Conservation (phyloP, 2,888 invertebrate genomes). For the Seira sanloemensis region DNA sequence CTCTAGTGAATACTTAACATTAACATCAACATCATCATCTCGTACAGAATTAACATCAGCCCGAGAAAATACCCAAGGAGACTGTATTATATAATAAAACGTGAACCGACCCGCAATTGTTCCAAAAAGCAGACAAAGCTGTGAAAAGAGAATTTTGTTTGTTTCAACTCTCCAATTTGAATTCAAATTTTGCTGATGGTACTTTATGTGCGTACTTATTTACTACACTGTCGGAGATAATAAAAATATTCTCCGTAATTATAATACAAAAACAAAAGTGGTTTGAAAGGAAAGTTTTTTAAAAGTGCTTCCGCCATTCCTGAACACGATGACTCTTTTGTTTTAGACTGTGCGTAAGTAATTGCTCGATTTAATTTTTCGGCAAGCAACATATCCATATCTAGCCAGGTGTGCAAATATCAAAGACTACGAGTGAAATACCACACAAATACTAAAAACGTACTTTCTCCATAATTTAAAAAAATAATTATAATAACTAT, state of each 20-base stretch:
- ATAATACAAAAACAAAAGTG: not conserved
- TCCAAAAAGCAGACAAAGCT: not conserved
- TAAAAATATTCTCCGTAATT: not conserved
- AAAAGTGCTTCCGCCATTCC: not conserved
- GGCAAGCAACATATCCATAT: not conserved
- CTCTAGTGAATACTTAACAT: constrained; percentile 25
- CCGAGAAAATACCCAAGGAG: not conserved
- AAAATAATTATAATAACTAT: not conserved
- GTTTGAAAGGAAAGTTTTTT: not conserved
- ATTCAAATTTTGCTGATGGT: not conserved
- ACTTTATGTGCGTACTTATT: no score
- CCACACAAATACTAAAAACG: no score
- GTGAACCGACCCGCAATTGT: not conserved
- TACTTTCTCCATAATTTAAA: not conserved
- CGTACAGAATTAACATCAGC: constrained; percentile 10
- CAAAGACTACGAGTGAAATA: not conserved
- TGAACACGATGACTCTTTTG: not conserved
- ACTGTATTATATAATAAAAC: not conserved
- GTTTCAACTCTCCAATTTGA: not conserved
- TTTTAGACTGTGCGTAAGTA: not conserved
- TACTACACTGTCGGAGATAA: not conserved
- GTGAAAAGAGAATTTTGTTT: not conserved
- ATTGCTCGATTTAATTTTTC: not conserved
- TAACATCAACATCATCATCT: constrained; percentile 20
- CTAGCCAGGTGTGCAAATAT: not conserved